These are phyloP conservation scores for Dromas ardeola DNA, from an alignment of 2,113 vertebrate genomes.

Conservation along the genomic window DNA sequence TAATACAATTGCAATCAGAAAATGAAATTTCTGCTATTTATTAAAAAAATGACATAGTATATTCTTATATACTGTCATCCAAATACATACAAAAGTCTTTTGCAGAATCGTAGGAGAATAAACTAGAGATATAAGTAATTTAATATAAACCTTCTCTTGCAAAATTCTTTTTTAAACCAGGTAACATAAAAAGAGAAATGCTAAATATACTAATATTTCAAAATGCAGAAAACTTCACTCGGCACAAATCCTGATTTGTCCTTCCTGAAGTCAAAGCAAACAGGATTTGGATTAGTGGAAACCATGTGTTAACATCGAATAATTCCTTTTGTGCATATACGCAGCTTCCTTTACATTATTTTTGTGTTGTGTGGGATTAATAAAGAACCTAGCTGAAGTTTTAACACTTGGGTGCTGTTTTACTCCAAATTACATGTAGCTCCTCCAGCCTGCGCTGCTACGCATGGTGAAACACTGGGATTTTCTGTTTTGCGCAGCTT, in stretches of 20 bases:
- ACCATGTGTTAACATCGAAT: not conserved
- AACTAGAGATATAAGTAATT: constrained; percentile 7
- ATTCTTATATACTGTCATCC: constrained; percentile 52
- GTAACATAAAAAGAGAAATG: not conserved
- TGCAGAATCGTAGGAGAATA: constrained; percentile 9
- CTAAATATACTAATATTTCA: constrained; percentile 26
- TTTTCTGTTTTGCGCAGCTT: not conserved
- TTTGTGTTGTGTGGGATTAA: not conserved
- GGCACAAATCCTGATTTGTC: constrained; percentile 9
- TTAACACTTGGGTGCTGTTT: not conserved
- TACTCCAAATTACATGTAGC: not conserved
- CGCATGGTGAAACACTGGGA: not conserved
- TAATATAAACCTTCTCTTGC: constrained; percentile 53
- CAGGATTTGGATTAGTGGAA: constrained; percentile 1
- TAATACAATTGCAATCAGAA: constrained; percentile 8
- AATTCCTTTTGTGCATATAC: not conserved
- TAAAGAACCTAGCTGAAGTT: not conserved
- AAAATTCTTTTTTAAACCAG: constrained; percentile 58
- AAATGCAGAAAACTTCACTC: constrained; percentile 9
- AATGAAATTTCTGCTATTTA: constrained; percentile 21
- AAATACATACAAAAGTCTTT: constrained; percentile 32
- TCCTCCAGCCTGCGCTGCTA: not conserved
- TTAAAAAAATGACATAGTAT: constrained; percentile 38
- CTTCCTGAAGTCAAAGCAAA: not conserved
- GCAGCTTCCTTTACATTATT: not conserved